These are phyloP conservation scores for Sebastes trivittatus DNA, from an alignment of 2,797 vertebrate genomes.

Conservation along the genomic window DNA sequence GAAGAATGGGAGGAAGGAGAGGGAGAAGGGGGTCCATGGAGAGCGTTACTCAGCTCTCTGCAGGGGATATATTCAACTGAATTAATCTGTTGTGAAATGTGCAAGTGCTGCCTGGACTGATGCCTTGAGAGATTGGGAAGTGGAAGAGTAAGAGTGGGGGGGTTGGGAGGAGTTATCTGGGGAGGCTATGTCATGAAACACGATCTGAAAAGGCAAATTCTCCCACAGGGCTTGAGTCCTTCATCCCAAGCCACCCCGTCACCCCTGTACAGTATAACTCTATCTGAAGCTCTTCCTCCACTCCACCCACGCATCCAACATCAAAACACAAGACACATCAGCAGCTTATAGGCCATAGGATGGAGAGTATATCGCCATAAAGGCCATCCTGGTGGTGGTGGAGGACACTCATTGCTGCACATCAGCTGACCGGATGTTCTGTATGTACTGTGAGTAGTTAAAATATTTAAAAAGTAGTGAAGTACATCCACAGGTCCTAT, in stretches of 20 bases:
- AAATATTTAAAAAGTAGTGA: background rate
- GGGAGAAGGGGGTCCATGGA: slow-evolving; percentile 23
- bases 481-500: background rate
- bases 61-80: slow-evolving; percentile 57
- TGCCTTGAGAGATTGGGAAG: slow-evolving; percentile 35
- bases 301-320: slow-evolving; percentile 18
- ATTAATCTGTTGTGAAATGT: slow-evolving; percentile 75
- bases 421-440: slow-evolving; percentile 10
- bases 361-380: background rate
- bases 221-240: slow-evolving; percentile 48
- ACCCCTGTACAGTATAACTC: slow-evolving; percentile 23
- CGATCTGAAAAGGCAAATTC: slow-evolving; percentile 66
- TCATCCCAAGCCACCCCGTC: slow-evolving; percentile 39
- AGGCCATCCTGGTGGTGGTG: background rate
- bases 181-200: slow-evolving; percentile 56
- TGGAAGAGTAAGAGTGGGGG: slow-evolving; percentile 8
- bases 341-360: slow-evolving; percentile 6
- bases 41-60: slow-evolving; percentile 67
- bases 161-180: background rate
- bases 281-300: slow-evolving; percentile 29
- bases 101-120: slow-evolving; percentile 43
- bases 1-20: background rate
- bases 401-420: background rate
- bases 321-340: slow-evolving; percentile 30
- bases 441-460: background rate